Conservation (phyloP, 1,140 invertebrate species). For the Zaprionus ghesquierei region DNA sequence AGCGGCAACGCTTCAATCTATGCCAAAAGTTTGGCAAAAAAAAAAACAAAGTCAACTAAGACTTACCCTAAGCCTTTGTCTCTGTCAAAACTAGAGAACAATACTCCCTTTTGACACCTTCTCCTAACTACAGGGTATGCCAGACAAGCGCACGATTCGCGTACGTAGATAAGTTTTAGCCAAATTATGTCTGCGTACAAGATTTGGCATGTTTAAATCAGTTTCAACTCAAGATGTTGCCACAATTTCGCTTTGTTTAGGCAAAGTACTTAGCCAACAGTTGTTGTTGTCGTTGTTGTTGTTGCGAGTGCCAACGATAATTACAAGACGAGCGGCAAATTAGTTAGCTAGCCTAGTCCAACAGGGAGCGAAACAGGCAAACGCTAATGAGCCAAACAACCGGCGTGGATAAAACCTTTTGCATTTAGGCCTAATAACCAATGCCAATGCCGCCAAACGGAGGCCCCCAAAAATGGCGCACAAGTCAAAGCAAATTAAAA, state of each 20-base stretch:
- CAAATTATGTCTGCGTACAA: conserved; percentile 60
- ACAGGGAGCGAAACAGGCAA: conserved; percentile 2
- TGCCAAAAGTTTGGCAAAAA: conserved; percentile 36
- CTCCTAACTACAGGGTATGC: conserved; percentile 12
- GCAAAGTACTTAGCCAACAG: conserved; percentile 8
- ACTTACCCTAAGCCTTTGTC: conserved; percentile 10
- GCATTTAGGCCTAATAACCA: conserved; percentile 78
- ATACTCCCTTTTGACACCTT: background rate
- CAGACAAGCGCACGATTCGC: conserved; percentile 67
- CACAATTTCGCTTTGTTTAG: conserved; percentile 4
- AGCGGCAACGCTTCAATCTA: conserved; percentile 42
- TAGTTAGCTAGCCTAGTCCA: conserved; percentile 4
- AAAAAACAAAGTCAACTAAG: background rate
- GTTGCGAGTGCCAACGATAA: conserved; percentile 32
- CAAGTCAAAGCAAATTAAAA: conserved; percentile 81
- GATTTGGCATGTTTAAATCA: conserved; percentile 52
- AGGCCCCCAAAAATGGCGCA: conserved; percentile 67
- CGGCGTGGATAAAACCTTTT: conserved; percentile 44
- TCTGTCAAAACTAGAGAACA: background rate
- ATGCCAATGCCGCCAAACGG: conserved; percentile 48
- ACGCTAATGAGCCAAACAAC: conserved; percentile 73
- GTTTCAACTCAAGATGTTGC: conserved; percentile 19
- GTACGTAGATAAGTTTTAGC: conserved; percentile 59
- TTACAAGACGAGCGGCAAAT: conserved; percentile 37
- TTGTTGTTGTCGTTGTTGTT: background rate